A percentile compares a stretch with the other conserved stretches of the same genome.
Evolutionary conservation across 2,888 invertebrate genomes (phyloP).

Genomic region (Conchocele bisecta): DNA sequence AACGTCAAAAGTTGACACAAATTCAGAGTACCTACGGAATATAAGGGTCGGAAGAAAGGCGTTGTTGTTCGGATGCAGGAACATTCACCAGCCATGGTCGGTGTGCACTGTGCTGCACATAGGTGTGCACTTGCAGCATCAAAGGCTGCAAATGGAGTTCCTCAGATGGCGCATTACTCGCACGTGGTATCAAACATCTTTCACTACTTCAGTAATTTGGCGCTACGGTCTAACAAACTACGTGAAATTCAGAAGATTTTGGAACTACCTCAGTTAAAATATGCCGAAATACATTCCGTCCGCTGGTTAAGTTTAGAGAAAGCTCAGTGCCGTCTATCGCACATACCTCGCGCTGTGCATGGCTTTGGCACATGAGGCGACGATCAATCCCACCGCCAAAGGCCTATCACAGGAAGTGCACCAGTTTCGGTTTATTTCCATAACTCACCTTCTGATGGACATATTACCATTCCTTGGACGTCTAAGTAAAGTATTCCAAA

Average conservation of each 20-base stretch:
- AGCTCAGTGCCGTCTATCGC: conserved; percentile 36
- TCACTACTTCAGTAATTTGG: conserved; percentile 35
- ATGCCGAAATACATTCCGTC: conserved; percentile 47
- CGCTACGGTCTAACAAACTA: conserved; percentile 39
- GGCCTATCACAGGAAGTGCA: conserved; percentile 38
- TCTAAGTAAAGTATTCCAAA: conserved; percentile 31
- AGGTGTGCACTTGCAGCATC: conserved; percentile 30
- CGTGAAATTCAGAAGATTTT: conserved; percentile 33
- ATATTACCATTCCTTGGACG: conserved; percentile 38
- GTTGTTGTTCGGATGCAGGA: conserved; percentile 23
- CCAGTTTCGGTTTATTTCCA: conserved; percentile 45
- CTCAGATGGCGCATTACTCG: conserved; percentile 11
- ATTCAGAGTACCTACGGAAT: no score
- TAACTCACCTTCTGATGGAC: conserved; percentile 55
- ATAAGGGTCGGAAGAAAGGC: conserved; percentile 22
- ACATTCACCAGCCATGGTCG: conserved; percentile 25
- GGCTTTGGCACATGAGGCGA: conserved; percentile 37
- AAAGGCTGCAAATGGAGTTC: conserved; percentile 26
- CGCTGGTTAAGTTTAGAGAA: conserved; percentile 49
- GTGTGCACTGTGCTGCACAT: conserved; percentile 41
- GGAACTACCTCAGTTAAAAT: conserved; percentile 41
- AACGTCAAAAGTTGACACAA: conserved; percentile 11
- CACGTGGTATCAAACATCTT: conserved; percentile 21
- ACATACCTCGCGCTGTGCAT: conserved; percentile 44
- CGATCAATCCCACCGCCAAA: conserved; percentile 29